These are phyloP conservation scores for Nycteola revayana DNA, from an alignment of 2,888 invertebrate genomes.

Conservation along the genomic window DNA sequence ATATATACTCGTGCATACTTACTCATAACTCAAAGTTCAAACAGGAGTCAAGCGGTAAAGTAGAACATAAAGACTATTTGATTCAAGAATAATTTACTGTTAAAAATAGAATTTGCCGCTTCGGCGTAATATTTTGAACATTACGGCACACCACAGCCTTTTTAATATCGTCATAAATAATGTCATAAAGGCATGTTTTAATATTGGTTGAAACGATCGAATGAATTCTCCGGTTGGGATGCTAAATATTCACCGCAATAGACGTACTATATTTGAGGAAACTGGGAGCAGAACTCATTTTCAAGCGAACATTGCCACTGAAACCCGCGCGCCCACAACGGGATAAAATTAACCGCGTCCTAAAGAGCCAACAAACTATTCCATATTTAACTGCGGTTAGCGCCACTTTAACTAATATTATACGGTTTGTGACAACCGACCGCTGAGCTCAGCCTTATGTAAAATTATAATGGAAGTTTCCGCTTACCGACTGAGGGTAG, in stretches of 20 bases:
- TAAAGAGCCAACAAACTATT: conserved; percentile 21
- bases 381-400: conserved; percentile 30
- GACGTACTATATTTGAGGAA: conserved; percentile 8
- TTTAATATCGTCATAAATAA: conserved; percentile 24
- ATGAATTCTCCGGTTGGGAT: conserved; percentile 2
- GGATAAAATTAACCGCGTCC: conserved; percentile 24
- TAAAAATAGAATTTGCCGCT: conserved; percentile 3
- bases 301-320: conserved; percentile 16
- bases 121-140: conserved; percentile 15
- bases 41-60: too few relatives aligned
- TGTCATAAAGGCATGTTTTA: conserved; percentile 14
- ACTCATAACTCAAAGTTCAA: too few relatives aligned
- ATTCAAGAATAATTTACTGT: too few relatives aligned
- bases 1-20: too few relatives aligned
- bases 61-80: not conserved
- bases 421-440: conserved; percentile 14
- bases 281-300: conserved; percentile 22
- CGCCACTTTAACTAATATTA: conserved; percentile 17
- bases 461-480: conserved; percentile 48
- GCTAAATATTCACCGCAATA: conserved; percentile 2
- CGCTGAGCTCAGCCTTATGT: conserved; percentile 14
- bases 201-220: conserved; percentile 13
- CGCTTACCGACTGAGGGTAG: conserved; percentile 39
- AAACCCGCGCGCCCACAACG: conserved; percentile 14
- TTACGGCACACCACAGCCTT: conserved; percentile 13